phyloP scores from a whole-genome alignment of 2,888 invertebrate genomes.

The Corbicula japonica region DNA sequence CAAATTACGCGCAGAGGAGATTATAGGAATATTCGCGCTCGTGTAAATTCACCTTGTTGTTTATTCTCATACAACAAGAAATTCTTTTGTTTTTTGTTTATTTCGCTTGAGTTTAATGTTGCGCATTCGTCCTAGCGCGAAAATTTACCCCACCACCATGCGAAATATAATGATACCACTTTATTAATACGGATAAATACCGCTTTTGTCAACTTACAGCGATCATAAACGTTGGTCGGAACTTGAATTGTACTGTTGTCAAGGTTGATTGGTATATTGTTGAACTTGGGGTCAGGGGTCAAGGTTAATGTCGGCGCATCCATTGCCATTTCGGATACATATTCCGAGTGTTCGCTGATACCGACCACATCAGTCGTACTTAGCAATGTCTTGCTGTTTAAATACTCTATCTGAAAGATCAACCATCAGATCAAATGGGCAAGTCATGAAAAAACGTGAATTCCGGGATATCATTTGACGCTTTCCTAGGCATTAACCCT shows the following conservation, averaged over 20 bases:
- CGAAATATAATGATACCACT: neutral
- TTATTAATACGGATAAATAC: neutral
- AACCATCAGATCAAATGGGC: neutral
- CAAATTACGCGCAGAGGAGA: too few relatives aligned
- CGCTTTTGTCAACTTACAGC: constrained; percentile 87
- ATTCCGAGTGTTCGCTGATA: constrained; percentile 50
- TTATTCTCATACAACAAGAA: too few relatives aligned
- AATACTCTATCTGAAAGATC: constrained; percentile 88
- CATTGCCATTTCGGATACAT: constrained; percentile 39
- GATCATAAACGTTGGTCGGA: constrained; percentile 96
- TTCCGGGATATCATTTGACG: neutral
- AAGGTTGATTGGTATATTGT: constrained; percentile 90
- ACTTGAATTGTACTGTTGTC: constrained; percentile 94
- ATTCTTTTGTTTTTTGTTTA: too few relatives aligned
- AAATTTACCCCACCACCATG: neutral
- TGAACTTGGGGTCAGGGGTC: constrained; percentile 90
- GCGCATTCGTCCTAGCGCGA: neutral
- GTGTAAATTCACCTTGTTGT: neutral
- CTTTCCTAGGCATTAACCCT: neutral
- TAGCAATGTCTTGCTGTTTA: constrained; percentile 93
- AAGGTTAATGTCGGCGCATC: constrained; percentile 66
- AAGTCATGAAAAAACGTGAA: neutral
- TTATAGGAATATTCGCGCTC: neutral
- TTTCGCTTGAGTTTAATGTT: neutral
- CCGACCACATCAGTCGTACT: constrained; percentile 66